Conservation (phyloP, 2,113 vertebrate species). For the Erythrolamprus reginae region DNA sequence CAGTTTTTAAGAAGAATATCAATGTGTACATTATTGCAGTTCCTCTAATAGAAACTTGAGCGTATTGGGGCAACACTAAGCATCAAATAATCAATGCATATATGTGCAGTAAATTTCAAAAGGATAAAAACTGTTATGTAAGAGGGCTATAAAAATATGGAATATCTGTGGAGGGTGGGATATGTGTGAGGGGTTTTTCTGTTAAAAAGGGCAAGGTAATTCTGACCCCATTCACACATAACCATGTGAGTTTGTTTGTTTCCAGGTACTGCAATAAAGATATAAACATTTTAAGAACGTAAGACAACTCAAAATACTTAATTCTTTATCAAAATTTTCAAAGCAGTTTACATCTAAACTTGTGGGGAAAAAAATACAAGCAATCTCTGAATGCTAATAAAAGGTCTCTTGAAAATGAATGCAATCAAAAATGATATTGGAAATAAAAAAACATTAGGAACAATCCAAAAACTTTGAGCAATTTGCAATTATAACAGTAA, state of each 20-base stretch:
- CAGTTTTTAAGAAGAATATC: slow-evolving; percentile 4
- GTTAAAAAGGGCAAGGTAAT: background rate
- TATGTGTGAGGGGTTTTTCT: background rate
- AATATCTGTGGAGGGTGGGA: background rate
- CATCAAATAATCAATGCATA: slow-evolving; percentile 1
- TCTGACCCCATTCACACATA: background rate
- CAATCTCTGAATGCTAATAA: slow-evolving; percentile 39
- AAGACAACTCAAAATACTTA: background rate
- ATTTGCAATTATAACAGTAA: slow-evolving; percentile 69
- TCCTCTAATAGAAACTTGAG: slow-evolving; percentile 25
- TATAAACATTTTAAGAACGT: background rate
- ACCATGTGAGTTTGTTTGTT: background rate
- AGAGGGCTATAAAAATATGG: background rate
- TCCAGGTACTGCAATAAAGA: background rate
- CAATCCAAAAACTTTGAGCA: slow-evolving; percentile 66
- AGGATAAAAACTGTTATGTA: slow-evolving; percentile 6
- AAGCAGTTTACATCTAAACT: slow-evolving; percentile 33
- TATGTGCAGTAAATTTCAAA: background rate
- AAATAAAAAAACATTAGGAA: slow-evolving; percentile 72
- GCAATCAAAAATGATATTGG: slow-evolving; percentile 68
- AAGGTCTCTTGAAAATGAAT: slow-evolving; percentile 55
- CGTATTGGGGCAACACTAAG: background rate
- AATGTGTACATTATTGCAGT: background rate
- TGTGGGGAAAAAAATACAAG: slow-evolving; percentile 32
- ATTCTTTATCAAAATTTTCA: slow-evolving; percentile 1